These are phyloP conservation scores for Ginglymostoma cirratum DNA, from an alignment of 2,113 vertebrate species.

Conservation along the genomic window DNA sequence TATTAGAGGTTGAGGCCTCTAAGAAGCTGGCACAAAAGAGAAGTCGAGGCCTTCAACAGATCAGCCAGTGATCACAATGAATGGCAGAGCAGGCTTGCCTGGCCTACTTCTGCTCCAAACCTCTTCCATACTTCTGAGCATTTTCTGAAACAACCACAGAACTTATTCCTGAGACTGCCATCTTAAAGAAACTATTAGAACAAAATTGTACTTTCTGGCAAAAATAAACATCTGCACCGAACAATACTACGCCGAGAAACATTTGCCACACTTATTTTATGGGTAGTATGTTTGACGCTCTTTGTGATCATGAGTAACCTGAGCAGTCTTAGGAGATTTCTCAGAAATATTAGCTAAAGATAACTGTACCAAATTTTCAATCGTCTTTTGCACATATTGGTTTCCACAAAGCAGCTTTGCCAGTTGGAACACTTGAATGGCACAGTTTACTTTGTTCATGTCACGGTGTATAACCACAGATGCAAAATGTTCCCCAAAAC, in stretches of 20 bases:
- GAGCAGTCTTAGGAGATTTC: background rate
- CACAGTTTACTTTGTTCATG: background rate
- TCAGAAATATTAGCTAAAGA: background rate
- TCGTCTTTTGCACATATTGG: background rate
- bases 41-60: no score
- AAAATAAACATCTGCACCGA: background rate
- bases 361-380: background rate
- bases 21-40: no score
- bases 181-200: background rate
- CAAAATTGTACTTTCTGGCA: background rate
- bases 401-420: background rate
- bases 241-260: background rate
- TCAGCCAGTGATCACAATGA: no score
- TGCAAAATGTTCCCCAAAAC: background rate
- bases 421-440: background rate
- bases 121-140: background rate
- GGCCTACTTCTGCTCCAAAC: no score
- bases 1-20: no score
- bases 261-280: background rate
- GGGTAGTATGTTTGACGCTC: background rate
- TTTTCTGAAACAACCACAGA: background rate
- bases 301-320: background rate
- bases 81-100: no score
- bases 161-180: background rate
- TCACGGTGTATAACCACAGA: background rate